phyloP scores from a whole-genome alignment of 2,113 vertebrate genomes.

The Beaufortia kweichowensis region DNA sequence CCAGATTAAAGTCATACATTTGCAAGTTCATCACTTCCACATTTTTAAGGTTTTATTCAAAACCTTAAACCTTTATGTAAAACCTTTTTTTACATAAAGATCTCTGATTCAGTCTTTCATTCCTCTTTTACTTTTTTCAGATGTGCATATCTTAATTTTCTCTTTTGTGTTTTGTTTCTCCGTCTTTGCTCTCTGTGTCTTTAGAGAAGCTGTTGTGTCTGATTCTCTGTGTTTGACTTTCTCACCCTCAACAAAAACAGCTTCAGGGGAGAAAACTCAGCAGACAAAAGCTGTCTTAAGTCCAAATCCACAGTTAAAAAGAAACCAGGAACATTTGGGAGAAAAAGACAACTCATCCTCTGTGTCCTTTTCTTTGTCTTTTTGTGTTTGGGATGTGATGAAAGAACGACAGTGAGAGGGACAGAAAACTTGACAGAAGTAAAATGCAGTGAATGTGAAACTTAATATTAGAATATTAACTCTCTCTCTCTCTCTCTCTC shows the following conservation, averaged over 20 bases:
- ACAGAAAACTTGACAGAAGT: conserved; percentile 32
- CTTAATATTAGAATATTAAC: conserved; percentile 21
- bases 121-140: not conserved
- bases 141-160: not conserved
- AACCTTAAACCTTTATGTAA: too few relatives aligned
- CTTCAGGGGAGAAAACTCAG: conserved; percentile 55
- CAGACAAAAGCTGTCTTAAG: conserved; percentile 41
- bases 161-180: not conserved
- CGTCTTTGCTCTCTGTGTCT: not conserved
- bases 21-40: too few relatives aligned
- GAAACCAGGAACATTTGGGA: not conserved
- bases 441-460: conserved; percentile 13
- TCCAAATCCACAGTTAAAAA: conserved; percentile 16
- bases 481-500: conserved; percentile 32
- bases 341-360: not conserved
- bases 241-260: conserved; percentile 58
- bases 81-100: not conserved
- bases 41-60: too few relatives aligned
- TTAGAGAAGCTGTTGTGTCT: conserved; percentile 26
- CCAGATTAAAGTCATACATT: too few relatives aligned
- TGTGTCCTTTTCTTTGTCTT: conserved; percentile 23
- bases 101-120: not conserved
- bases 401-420: conserved; percentile 10
- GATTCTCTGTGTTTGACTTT: conserved; percentile 59
- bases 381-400: conserved; percentile 14